Evolutionary conservation across 1,140 invertebrate genomes (phyloP), one percentile per base, ranked within the genome.

Genomic region (Trichogramma pretiosum): DNA sequence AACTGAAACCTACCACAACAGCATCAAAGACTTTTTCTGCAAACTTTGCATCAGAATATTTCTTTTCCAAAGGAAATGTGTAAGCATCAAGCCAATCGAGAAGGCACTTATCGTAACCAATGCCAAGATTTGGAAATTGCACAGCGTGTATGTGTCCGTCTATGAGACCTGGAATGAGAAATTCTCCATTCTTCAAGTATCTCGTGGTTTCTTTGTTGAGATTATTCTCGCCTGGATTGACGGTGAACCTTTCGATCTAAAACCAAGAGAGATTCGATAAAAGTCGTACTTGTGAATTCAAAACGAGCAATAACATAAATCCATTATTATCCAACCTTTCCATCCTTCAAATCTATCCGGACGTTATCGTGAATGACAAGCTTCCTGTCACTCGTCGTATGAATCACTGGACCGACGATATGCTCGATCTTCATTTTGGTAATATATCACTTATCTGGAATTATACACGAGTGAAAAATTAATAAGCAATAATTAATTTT

Each of bases 81-180:
- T 93, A 93, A n/a, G 72, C 79, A 26, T 84, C 73, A 0, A 95
- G 68, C 91, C 91, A 94, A 44, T 90, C 82, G 1, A 93, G 66
- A 10, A 95, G 69, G 0, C 79, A 76, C 53, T 81, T 76, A 60
- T 92, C 88, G 46, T 88, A 76, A 1, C 86, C 90, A 10, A 89
- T 59, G 7, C 90, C 90, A 50, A 81, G 67, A 65, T 92, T 92
- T 2, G 86, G 83, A 56, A 85, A 84, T 68, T 94, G 92, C 2
- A 87, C 83, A 0, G 88, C 87, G 75, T 95, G 92, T 35, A 88
- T 84, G 57, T 95, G 92, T 11, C 84, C 83, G 64, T 95, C 92
- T 4, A 93, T 76, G 49, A 95, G 82, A 3, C 92, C 92, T 4
- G 91, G 91, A 55, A 89, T 82, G 5, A 93, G 58, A 63, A 93